Base-by-base conservation (phyloP, 2,113 vertebrate species). In the Thymallus thymallus region DNA sequence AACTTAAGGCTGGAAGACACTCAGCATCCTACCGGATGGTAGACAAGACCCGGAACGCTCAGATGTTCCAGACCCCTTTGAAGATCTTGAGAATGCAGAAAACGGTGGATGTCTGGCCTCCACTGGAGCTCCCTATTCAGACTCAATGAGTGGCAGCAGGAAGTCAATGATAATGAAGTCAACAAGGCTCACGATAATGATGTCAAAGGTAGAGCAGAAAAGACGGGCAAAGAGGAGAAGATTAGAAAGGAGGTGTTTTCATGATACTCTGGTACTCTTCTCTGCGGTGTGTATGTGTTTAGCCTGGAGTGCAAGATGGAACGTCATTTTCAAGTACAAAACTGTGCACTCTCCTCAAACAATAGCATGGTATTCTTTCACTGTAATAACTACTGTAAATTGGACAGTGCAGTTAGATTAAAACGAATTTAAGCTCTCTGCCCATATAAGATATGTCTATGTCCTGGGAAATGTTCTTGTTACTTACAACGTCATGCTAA, bases 111-210 rank as follows among this genome's bases (percentile, higher is more conserved):
- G 74, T 80, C 64, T 88, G 76, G 67, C 65, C 65, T 67, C 80
- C 56, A 0, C 51, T 23, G 7, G 70, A 41, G 7, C 64, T n/a
- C 10, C 35, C 66, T 23, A 20, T 9, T 10, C 7, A n/a, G 58
- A 20, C 23, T 79, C 67, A 22, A 75, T 1, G 23, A 88, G 82
- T 1, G 82, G 20, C 0, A 90, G 71, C 2, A 65, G 0, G 12
- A 90, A 90, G 61, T 90, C 90, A 66, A 83, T 76, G 64, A 71
- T 0, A 82, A 91, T 51, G 75, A 91, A n/a, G n/a, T 90, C 90
- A 66, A 89, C 13, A 0, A 78, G 0, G 0, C 84, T 82, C 69
- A 83, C 74, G 64, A 71, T 0, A 82, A 91, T 51, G 75, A 91
- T 90, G 61, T 91, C 88, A 87, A 83, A 24, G 23, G 62, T 14